A percentile compares a stretch with the other conserved stretches of the same genome.
phyloP scores from a whole-genome alignment of 2,797 vertebrate species.

The Epinephelus coioides region DNA sequence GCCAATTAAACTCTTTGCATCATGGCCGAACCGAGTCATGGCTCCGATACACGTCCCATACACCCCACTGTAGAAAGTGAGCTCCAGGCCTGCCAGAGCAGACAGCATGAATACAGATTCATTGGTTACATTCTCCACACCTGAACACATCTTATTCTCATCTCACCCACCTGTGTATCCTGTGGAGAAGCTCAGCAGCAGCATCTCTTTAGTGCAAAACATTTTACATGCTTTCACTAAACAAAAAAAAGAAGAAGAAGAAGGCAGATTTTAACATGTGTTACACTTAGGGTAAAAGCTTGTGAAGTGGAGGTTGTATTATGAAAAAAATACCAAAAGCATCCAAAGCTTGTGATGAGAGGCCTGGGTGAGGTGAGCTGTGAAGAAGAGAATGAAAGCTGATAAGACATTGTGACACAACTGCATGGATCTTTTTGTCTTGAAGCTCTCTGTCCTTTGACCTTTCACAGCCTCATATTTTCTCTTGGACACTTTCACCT shows the following conservation, averaged over 20 bases:
- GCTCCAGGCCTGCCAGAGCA: slow-evolving; percentile 88
- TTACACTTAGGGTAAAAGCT: background rate
- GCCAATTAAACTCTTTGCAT: slow-evolving; percentile 95
- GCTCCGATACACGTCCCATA: slow-evolving; percentile 97
- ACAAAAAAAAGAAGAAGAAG: no score
- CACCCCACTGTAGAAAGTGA: slow-evolving; percentile 97
- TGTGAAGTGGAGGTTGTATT: background rate
- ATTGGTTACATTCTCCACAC: rapidly evolving
- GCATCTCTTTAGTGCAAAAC: slow-evolving; percentile 93
- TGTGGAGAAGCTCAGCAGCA: slow-evolving; percentile 92
- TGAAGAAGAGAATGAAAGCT: background rate
- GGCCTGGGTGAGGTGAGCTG: slow-evolving; percentile 82
- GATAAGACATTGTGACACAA: background rate
- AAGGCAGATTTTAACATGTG: background rate
- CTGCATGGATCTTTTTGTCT: background rate
- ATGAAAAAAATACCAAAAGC: slow-evolving; percentile 92
- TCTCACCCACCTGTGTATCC: slow-evolving; percentile 92
- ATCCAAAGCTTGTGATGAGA: slow-evolving; percentile 87
- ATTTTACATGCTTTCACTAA: slow-evolving; percentile 92
- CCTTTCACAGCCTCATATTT: background rate
- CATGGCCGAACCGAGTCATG: slow-evolving; percentile 90
- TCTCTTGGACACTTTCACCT: background rate
- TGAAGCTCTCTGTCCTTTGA: background rate
- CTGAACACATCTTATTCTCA: background rate
- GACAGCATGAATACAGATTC: background rate